Conservation (phyloP, 2,888 invertebrate species). For the Sylvicola fuscatus region DNA sequence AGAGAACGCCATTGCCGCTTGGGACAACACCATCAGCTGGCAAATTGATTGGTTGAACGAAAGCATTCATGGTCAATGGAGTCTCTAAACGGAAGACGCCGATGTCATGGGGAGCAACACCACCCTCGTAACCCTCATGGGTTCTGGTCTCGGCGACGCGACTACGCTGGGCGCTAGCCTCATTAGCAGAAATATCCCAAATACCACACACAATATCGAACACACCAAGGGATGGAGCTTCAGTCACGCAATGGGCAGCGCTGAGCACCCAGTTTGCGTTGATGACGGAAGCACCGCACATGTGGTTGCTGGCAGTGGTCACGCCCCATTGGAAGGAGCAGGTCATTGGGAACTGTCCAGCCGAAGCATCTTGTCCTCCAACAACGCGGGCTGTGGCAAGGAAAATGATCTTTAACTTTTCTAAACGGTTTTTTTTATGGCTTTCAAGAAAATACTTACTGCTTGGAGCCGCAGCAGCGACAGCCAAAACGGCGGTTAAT, state of each 20-base stretch:
- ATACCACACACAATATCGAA: conserved; percentile 3
- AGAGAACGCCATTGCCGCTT: conserved; percentile 5
- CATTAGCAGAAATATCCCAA: neutral
- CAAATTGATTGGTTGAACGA: conserved; percentile 9
- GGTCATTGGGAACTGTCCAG: conserved; percentile 6
- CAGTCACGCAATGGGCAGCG: conserved; percentile 8
- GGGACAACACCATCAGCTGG: conserved; percentile 1
- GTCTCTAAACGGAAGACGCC: conserved; percentile 6
- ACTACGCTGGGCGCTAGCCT: neutral
- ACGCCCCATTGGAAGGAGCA: conserved; percentile 4
- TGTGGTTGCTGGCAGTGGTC: neutral
- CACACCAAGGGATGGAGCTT: no score
- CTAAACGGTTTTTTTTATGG: no score
- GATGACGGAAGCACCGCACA: conserved; percentile 8
- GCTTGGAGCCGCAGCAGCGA: no score
- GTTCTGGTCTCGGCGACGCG: neutral
- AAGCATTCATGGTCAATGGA: conserved; percentile 6
- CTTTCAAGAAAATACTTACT: no score
- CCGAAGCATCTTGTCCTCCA: conserved; percentile 7
- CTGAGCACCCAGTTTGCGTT: conserved; percentile 8
- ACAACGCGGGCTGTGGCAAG: conserved; percentile 5
- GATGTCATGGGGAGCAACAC: conserved; percentile 8
- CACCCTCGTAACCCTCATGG: conserved; percentile 1
- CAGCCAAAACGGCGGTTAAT: no score
- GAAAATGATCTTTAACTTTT: no score